Base-by-base conservation (phyloP, 1,140 invertebrate species). In the Leptinotarsa defecta region DNA sequence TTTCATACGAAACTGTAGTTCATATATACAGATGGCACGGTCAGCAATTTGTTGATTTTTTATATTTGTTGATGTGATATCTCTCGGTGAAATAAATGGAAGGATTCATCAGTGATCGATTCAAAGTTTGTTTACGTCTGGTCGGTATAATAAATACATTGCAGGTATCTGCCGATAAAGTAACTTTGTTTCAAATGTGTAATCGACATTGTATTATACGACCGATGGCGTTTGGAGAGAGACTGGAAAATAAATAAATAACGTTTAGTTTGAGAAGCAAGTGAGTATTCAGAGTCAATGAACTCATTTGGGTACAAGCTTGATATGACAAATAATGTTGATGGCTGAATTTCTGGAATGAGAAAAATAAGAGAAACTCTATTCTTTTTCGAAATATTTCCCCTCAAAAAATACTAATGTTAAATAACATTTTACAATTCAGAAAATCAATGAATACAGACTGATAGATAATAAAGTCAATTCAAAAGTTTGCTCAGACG, bases 171-270 rank as follows among this genome's bases (percentile, higher is more conserved):
- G 34, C 72, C 57, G 63, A 24, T 48, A 68, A 73, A 67, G 63
- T 24, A 43, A 65, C 27, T 65, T 65, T 73, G 61, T 76, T 65
- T 52, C 62, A 69, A 71, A 73, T 76, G 61, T 64, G 64, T 61
- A 65, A 68, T 62, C 52, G n/a, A 57, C 17, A 5, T 19, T 17
- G n/a, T 57, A 57, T 57, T 19, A 57, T 57, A 57, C 52, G 52
- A 4, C 6, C 52, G 15, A 15, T 57, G n/a, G 1, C 52, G 17
- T 43, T 43, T 11, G 8, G 34, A 43, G 1, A 34, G 34, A 43
- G 34, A 57, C 52, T 1, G 17, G 3, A 57, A 57, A 57, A 57
- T 57, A 57, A 57, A 57, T 57, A 57, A 57, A 57, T 4, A 57
- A 57, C 17, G 52, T 43, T 43, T 43, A 8, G 34, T 43, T 43